These are phyloP conservation scores for Rhinoderma darwinii DNA, from an alignment of 2,113 vertebrate genomes.

Conservation along the genomic window DNA sequence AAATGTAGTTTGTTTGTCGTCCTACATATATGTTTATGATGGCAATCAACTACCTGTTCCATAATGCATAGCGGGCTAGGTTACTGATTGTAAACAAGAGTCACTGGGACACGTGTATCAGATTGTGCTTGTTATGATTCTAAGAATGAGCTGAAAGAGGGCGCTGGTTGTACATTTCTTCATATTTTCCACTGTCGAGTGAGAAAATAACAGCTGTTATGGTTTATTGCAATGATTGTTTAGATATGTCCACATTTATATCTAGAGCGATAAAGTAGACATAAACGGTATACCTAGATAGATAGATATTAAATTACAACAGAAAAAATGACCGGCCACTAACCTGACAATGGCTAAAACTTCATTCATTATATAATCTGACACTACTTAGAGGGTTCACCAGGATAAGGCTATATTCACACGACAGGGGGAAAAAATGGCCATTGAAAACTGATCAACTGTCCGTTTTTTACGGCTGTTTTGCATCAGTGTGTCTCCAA, in stretches of 20 bases:
- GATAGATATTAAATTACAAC: too few relatives aligned
- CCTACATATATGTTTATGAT: not conserved
- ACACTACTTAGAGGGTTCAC: too few relatives aligned
- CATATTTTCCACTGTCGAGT: conserved; percentile 48
- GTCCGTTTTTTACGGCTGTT: too few relatives aligned
- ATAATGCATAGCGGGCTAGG: conserved; percentile 54
- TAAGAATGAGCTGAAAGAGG: conserved; percentile 66
- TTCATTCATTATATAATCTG: too few relatives aligned
- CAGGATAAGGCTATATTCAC: too few relatives aligned
- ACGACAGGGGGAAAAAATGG: too few relatives aligned
- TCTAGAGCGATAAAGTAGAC: too few relatives aligned
- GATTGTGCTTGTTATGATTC: conserved; percentile 66
- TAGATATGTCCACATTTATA: not conserved
- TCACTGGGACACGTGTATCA: conserved; percentile 76
- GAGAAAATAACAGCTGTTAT: conserved; percentile 23
- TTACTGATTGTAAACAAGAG: conserved; percentile 77
- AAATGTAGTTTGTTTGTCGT: conserved; percentile 64
- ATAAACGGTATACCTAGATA: too few relatives aligned
- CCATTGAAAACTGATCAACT: too few relatives aligned
- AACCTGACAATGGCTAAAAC: too few relatives aligned
- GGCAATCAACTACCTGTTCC: conserved; percentile 70
- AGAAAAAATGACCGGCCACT: too few relatives aligned
- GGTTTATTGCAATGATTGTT: not conserved
- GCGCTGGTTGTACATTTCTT: conserved; percentile 56
- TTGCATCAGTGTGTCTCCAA: too few relatives aligned